Percentiles rank a stretch among this genome's conserved stretches.
Conservation (phyloP, 2,888 invertebrate genomes). For the Tetramorium bicarinatum region DNA sequence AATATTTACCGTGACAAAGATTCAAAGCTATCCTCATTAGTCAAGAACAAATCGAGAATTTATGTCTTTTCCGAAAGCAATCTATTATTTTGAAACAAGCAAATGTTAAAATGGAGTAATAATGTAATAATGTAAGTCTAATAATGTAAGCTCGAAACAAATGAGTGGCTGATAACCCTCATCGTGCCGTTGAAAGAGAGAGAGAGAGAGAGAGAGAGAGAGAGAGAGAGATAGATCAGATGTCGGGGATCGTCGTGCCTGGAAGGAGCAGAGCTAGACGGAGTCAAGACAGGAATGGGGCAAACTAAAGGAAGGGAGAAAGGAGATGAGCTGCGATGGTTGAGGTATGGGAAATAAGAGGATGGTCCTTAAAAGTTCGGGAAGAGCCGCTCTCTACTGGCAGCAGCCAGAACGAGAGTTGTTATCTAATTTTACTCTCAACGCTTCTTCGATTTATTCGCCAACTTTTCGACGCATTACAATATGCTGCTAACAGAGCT, state of each 20-base stretch:
- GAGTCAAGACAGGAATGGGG: slow-evolving; percentile 46
- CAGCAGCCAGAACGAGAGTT: slow-evolving; percentile 83
- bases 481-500: slow-evolving; percentile 85
- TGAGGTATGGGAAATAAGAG: slow-evolving; percentile 78
- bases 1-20: background rate
- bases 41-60: slow-evolving; percentile 37
- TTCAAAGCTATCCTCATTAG: slow-evolving; percentile 2
- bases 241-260: slow-evolving; percentile 16
- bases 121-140: too few species aligned
- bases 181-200: slow-evolving; percentile 41
- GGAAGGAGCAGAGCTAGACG: slow-evolving; percentile 21
- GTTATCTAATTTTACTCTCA: slow-evolving; percentile 87
- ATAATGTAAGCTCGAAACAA: slow-evolving; percentile 81
- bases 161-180: slow-evolving; percentile 76
- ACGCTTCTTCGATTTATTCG: slow-evolving; percentile 87
- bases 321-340: slow-evolving; percentile 58
- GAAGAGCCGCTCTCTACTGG: slow-evolving; percentile 78
- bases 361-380: slow-evolving; percentile 84
- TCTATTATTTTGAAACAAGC: slow-evolving; percentile 79
- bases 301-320: slow-evolving; percentile 32
- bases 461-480: slow-evolving; percentile 86
- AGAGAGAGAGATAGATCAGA: slow-evolving; percentile 44
- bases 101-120: slow-evolving; percentile 79
- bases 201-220: slow-evolving; percentile 43
- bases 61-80: slow-evolving; percentile 71